A percentile compares a stretch with the other conserved stretches of the same genome.
These are phyloP conservation scores for Forbesichthys agassizii DNA, from an alignment of 2,113 vertebrate species.

Conservation along the genomic window DNA sequence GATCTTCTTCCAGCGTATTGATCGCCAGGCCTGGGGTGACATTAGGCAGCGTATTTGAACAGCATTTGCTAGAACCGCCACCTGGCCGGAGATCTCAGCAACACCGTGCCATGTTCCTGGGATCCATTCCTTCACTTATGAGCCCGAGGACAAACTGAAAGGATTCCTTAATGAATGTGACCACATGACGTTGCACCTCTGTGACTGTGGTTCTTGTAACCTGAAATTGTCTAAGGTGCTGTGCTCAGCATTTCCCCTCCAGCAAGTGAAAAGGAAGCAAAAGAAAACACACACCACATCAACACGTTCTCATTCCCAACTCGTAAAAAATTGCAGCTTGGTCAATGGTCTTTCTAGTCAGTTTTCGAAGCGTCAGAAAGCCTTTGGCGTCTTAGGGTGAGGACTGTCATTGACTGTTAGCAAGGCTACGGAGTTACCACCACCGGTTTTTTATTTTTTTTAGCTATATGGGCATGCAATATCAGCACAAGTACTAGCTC, in stretches of 20 bases:
- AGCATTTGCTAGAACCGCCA: neutral
- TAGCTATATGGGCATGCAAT: too few species aligned
- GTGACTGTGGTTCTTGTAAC: neutral
- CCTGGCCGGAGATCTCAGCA: neutral
- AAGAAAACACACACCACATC: neutral
- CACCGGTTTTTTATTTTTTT: too few species aligned
- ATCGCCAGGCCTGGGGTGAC: conserved; percentile 12
- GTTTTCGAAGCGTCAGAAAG: too few species aligned
- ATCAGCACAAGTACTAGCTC: too few species aligned
- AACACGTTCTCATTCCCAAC: too few species aligned
- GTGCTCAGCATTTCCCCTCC: neutral
- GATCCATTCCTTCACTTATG: conserved; percentile 3
- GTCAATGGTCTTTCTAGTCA: too few species aligned
- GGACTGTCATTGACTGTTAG: too few species aligned
- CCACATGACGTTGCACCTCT: neutral
- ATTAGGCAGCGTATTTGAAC: conserved; percentile 14
- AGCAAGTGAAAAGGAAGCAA: neutral
- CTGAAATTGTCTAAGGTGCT: too few species aligned
- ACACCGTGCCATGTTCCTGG: neutral
- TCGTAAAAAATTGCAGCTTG: too few species aligned
- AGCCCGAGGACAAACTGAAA: neutral
- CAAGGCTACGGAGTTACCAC: too few species aligned
- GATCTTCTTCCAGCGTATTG: neutral
- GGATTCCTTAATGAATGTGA: neutral
- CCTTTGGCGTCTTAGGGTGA: too few species aligned